Evolutionary conservation across 1,140 invertebrate genomes (phyloP).

Genomic region (Copidosoma floridanum): DNA sequence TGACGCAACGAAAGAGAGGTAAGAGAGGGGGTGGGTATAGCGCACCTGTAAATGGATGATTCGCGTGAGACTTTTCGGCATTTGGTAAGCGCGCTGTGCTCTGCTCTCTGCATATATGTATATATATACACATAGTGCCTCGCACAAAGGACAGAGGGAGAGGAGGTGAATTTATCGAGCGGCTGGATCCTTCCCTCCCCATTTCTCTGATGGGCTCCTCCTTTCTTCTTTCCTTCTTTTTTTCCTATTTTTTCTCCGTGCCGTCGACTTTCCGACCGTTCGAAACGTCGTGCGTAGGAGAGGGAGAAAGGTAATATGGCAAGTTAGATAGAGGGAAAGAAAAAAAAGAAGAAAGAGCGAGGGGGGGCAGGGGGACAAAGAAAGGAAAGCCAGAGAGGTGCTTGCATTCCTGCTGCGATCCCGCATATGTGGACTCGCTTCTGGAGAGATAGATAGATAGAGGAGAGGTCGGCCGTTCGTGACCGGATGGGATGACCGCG

Average conservation of each 20-base stretch:
- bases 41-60: conserved; percentile 41
- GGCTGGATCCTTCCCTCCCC: neutral
- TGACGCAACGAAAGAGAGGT: conserved; percentile 19
- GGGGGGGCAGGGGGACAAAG: conserved; percentile 3
- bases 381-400: conserved; percentile 3
- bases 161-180: conserved; percentile 37
- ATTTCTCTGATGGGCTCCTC: conserved; percentile 8
- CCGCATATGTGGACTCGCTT: neutral
- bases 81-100: conserved; percentile 23
- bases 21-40: too few relatives aligned
- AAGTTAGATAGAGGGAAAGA: neutral
- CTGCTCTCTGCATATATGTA: neutral
- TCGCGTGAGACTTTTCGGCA: conserved; percentile 43
- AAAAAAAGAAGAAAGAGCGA: neutral
- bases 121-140: neutral
- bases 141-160: conserved; percentile 38
- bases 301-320: neutral
- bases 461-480: conserved; percentile 23
- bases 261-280: conserved; percentile 27
- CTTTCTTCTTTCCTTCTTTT: neutral
- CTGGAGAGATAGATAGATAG: too few relatives aligned
- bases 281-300: neutral
- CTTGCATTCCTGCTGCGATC: conserved; percentile 21
- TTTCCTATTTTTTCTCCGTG: conserved; percentile 17
- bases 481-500: conserved; percentile 31